Evolutionary conservation across 2,113 vertebrate genomes (phyloP).

Genomic region (Cyprinodon tularosa): DNA sequence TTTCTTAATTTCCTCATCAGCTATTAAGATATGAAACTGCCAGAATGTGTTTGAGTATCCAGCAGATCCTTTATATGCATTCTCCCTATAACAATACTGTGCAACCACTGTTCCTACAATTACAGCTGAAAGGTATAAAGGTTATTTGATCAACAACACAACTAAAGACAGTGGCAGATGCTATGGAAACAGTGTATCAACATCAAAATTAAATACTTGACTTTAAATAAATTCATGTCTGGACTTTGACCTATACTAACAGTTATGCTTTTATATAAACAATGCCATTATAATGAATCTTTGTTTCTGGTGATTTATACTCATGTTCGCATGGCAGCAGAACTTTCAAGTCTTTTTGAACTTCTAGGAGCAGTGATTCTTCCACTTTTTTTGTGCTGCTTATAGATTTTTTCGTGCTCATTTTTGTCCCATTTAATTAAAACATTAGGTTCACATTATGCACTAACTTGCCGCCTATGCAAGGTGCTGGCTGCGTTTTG

Average conservation of each 20-base stretch:
- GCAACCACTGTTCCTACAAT: neutral
- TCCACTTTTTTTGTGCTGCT: too few relatives aligned
- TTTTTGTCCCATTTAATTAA: neutral
- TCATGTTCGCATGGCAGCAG: neutral
- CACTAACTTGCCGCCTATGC: neutral
- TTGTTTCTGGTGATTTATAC: neutral
- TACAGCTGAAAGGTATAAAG: neutral
- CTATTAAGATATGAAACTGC: conserved; percentile 57
- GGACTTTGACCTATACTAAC: neutral
- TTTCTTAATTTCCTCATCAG: conserved; percentile 44
- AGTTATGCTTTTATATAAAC: neutral
- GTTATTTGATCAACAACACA: too few relatives aligned
- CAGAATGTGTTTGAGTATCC: conserved; percentile 68
- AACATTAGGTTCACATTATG: neutral
- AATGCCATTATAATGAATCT: neutral
- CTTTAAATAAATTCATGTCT: too few relatives aligned
- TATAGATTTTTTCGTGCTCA: neutral
- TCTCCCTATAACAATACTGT: neutral
- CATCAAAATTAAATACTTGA: too few relatives aligned
- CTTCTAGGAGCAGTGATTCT: too few relatives aligned
- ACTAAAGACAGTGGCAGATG: too few relatives aligned
- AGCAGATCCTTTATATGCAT: conserved; percentile 16
- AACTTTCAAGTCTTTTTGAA: neutral
- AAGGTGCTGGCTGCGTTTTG: neutral
- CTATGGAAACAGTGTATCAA: too few relatives aligned